These are phyloP conservation scores for Brenthis hecate DNA, from an alignment of 2,888 invertebrate genomes.

Conservation along the genomic window DNA sequence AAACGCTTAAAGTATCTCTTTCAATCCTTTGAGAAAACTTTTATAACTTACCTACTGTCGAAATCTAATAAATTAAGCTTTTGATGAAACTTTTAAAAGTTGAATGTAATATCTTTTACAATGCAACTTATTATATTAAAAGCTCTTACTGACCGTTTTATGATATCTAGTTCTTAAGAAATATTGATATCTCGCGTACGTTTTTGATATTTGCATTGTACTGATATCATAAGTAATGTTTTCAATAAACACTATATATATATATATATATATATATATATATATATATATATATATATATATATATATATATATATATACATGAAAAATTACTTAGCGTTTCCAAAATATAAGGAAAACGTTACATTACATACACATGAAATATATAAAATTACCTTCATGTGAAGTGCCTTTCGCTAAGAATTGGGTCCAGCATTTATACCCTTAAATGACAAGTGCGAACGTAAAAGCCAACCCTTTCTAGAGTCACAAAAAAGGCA, in stretches of 20 bases:
- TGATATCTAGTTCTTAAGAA: too few species aligned
- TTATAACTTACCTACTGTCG: too few species aligned
- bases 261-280: not conserved
- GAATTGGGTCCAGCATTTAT: slow-evolving; percentile 32
- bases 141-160: too few species aligned
- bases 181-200: too few species aligned
- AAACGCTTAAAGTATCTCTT: too few species aligned
- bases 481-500: slow-evolving; percentile 32
- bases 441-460: slow-evolving; percentile 34
- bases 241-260: not conserved
- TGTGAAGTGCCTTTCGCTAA: slow-evolving; percentile 30
- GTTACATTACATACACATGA: slow-evolving; percentile 7
- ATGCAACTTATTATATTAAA: too few species aligned
- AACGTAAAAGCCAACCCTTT: slow-evolving; percentile 39
- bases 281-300: not conserved
- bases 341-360: not conserved
- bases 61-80: too few species aligned
- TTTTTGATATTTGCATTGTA: too few species aligned
- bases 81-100: too few species aligned
- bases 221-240: too few species aligned
- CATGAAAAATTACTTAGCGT: not conserved
- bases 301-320: not conserved
- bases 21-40: too few species aligned
- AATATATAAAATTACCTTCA: slow-evolving; percentile 28
- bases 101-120: too few species aligned